These are phyloP conservation scores for Caenorhabditis afra DNA, from an alignment of 2,888 invertebrate genomes.

Conservation along the genomic window DNA sequence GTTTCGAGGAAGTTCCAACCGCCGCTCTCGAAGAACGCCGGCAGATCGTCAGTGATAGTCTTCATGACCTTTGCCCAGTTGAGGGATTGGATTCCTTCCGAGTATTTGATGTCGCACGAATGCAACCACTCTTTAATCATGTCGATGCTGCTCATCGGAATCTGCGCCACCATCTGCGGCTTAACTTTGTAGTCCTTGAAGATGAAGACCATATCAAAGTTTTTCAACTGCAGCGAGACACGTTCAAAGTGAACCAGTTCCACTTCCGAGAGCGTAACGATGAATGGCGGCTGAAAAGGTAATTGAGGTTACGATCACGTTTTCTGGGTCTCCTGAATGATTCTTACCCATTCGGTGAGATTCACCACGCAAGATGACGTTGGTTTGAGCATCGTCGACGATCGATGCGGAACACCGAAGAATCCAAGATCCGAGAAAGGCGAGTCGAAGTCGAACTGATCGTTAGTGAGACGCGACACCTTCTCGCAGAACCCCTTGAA, in stretches of 20 bases:
- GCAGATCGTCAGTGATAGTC: conserved; percentile 97
- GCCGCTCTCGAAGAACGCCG: conserved; percentile 98
- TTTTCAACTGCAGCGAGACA: conserved; percentile 97
- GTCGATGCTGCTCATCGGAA: conserved; percentile 98
- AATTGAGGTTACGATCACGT: neutral
- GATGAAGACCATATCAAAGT: conserved; percentile 99
- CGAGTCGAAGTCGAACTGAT: conserved; percentile 97
- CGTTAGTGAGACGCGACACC: conserved; percentile 92
- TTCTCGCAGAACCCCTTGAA: conserved; percentile 99
- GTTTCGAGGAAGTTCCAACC: conserved; percentile 97
- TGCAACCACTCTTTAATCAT: conserved; percentile 88
- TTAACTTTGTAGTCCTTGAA: conserved; percentile 97
- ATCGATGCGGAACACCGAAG: conserved; percentile 94
- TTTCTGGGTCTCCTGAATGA: neutral
- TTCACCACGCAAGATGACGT: conserved; percentile 98
- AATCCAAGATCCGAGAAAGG: conserved; percentile 98
- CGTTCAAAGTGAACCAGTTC: conserved; percentile 99
- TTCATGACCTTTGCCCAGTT: conserved; percentile 99
- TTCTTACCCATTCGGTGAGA: conserved; percentile 90
- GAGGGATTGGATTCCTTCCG: conserved; percentile 97
- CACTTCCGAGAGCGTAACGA: conserved; percentile 92
- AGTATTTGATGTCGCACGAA: conserved; percentile 95
- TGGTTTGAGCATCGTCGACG: conserved; percentile 86
- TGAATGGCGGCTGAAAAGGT: conserved; percentile 92
- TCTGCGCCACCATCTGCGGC: conserved; percentile 97